These are phyloP conservation scores for Butorides virescens DNA, from an alignment of 2,113 vertebrate genomes.

Conservation along the genomic window DNA sequence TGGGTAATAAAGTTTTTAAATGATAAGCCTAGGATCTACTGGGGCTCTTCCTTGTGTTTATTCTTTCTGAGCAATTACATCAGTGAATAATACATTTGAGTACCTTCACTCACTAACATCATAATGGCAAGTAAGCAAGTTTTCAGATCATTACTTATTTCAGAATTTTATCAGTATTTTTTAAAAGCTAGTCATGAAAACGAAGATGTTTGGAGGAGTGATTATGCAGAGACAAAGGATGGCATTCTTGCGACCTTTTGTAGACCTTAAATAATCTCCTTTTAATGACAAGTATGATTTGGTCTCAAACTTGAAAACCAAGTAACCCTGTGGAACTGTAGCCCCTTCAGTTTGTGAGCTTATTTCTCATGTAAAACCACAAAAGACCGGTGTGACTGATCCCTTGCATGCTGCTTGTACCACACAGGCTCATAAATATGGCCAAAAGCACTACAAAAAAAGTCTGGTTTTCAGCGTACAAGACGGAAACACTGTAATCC, in stretches of 20 bases:
- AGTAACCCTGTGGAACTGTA: not conserved
- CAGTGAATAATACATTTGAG: not conserved
- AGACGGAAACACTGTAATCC: not conserved
- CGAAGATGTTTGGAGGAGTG: not conserved
- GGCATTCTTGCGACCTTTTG: not conserved
- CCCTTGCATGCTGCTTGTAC: not conserved
- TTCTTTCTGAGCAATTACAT: not conserved
- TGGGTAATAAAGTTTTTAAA: not conserved
- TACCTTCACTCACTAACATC: fast-evolving
- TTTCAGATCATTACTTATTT: not conserved
- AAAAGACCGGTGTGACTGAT: not conserved
- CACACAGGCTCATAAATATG: not conserved
- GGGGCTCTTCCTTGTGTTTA: not conserved
- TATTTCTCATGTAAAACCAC: not conserved
- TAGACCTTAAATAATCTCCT: not conserved
- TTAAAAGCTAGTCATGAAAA: not conserved
- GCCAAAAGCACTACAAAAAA: not conserved
- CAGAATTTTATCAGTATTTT: not conserved
- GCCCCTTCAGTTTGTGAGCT: not conserved
- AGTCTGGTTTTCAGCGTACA: not conserved
- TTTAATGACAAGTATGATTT: not conserved
- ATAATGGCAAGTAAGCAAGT: not conserved
- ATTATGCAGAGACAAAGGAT: not conserved
- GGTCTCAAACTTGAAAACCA: not conserved
- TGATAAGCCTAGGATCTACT: not conserved